Percentiles rank a stretch among this genome's conserved stretches.
phyloP scores from a whole-genome alignment of 2,888 invertebrate species.

The Endotricha flammealis region DNA sequence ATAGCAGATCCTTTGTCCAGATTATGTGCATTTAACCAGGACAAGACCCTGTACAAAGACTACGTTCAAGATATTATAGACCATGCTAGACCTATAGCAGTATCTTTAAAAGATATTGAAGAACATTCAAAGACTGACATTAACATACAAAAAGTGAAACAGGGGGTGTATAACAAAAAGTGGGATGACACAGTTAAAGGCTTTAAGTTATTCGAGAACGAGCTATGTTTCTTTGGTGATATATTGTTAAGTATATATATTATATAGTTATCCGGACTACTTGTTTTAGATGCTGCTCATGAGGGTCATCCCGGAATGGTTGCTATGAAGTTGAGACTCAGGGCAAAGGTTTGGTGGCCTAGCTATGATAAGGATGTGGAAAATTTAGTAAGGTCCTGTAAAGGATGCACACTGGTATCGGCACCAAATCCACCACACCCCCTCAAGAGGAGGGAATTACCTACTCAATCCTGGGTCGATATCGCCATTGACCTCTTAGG shows the following conservation, averaged over 20 bases:
- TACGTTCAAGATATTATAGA: slow-evolving; percentile 6
- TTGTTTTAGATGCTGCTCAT: slow-evolving; percentile 18
- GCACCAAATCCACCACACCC: slow-evolving; percentile 15
- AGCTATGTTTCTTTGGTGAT: slow-evolving; percentile 5
- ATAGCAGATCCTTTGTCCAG: slow-evolving; percentile 20
- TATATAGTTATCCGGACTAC: no score
- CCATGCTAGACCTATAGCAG: slow-evolving; percentile 1
- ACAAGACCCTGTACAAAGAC: background rate
- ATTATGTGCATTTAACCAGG: slow-evolving; percentile 7
- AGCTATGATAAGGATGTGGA: slow-evolving; percentile 29
- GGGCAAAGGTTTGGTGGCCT: slow-evolving; percentile 44
- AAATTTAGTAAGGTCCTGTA: slow-evolving; percentile 13
- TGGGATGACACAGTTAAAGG: slow-evolving; percentile 6
- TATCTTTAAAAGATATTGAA: slow-evolving; percentile 3
- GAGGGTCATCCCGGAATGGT: slow-evolving; percentile 39
- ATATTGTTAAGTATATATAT: slow-evolving; percentile 8
- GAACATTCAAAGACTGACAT: slow-evolving; percentile 1
- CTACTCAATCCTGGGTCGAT: slow-evolving; percentile 15
- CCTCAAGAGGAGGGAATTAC: slow-evolving; percentile 15
- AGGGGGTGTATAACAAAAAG: background rate
- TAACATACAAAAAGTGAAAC: slow-evolving; percentile 3
- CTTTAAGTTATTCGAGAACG: slow-evolving; percentile 10
- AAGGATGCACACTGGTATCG: slow-evolving; percentile 18
- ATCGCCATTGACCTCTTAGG: slow-evolving; percentile 19
- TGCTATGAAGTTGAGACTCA: slow-evolving; percentile 32